A percentile compares a stretch with the other conserved stretches of the same genome.
Evolutionary conservation across 2,888 invertebrate species (phyloP).

Genomic region (Cephonodes hylas): DNA sequence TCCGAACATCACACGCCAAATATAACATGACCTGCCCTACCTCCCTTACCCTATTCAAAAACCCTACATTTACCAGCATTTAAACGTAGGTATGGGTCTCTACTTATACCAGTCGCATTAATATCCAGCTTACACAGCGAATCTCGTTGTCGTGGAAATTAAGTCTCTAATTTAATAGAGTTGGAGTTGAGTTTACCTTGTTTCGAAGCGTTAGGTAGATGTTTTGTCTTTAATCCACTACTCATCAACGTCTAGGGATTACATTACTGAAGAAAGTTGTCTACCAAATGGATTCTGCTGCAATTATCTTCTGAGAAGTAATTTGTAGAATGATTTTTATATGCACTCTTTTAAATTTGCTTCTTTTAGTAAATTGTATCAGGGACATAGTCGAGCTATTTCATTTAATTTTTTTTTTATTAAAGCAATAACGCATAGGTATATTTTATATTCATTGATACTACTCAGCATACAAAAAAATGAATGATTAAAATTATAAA

Average conservation of each 20-base stretch:
- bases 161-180: background rate
- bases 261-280: conserved; percentile 14
- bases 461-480: too few relatives aligned
- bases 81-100: background rate
- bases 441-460: too few relatives aligned
- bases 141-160: background rate
- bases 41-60: conserved; percentile 2
- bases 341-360: background rate
- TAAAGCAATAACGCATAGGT: too few relatives aligned
- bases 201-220: background rate
- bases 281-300: conserved; percentile 13
- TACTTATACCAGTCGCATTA: background rate
- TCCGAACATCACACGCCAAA: background rate
- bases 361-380: too few relatives aligned
- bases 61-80: background rate
- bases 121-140: background rate
- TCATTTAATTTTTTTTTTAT: too few relatives aligned
- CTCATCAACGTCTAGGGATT: conserved; percentile 14
- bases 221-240: conserved; percentile 1
- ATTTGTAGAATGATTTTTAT: conserved; percentile 1
- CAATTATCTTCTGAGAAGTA: conserved; percentile 7
- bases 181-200: background rate
- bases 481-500: too few relatives aligned
- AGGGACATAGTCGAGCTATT: too few relatives aligned
- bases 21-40: background rate